Conservation (phyloP, 2,113 vertebrate genomes). For the Chamaea fasciata region DNA sequence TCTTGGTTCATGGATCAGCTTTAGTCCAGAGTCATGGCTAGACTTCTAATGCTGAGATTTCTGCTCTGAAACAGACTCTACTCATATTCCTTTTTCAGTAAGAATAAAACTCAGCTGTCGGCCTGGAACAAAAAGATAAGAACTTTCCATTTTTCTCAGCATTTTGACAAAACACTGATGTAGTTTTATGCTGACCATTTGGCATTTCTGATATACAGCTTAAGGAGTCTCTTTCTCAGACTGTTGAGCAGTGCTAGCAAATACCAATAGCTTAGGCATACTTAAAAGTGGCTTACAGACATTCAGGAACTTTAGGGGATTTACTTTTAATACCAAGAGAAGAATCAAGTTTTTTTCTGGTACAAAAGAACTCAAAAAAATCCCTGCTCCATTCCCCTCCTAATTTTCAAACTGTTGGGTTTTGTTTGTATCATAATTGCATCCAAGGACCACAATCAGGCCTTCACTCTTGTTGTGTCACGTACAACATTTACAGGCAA, state of each 20-base stretch:
- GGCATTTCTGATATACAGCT: not conserved
- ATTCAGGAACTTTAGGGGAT: not conserved
- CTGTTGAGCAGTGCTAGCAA: not conserved
- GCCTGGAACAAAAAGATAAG: constrained; percentile 18
- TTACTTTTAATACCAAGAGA: not conserved
- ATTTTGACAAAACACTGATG: not conserved
- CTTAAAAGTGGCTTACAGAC: not conserved
- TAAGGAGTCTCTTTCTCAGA: not conserved
- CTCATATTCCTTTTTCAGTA: not conserved
- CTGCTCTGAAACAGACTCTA: not conserved
- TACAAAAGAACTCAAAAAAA: not conserved
- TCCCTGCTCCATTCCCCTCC: not conserved
- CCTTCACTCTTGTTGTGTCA: not conserved
- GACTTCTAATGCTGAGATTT: not conserved
- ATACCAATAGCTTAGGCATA: not conserved
- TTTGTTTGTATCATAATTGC: not conserved
- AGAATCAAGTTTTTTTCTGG: not conserved
- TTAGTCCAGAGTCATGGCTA: not conserved
- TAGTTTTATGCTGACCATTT: not conserved
- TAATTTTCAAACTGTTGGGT: not conserved
- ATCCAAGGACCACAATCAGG: not conserved
- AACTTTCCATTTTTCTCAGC: not conserved
- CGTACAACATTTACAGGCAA: not conserved
- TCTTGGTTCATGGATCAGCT: not conserved
- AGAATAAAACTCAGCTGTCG: not conserved